Evolutionary conservation across 2,888 invertebrate species (phyloP), one percentile per base, ranked within the genome.

Genomic region (Axea sp.): DNA sequence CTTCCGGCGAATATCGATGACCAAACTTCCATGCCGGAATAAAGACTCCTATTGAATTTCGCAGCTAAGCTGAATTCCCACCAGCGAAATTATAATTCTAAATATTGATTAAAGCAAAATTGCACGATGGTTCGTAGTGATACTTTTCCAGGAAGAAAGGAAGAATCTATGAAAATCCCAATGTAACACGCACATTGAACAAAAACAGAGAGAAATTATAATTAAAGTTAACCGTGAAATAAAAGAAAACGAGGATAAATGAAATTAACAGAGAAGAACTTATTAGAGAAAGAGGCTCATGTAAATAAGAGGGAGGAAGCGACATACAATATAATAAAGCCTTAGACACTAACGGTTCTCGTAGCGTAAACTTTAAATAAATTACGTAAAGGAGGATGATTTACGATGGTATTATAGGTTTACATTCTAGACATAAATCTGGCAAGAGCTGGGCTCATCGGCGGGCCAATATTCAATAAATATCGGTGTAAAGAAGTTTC

Each of bases 401-500:
- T 69, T 69, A 72, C 41, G 55, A 30, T 12, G 67, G 64, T 68
- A 75, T 64, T 57, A 64, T 75, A 75, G 64, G 49, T 64, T 73
- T 72, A 72, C 43, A 57, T 31, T 67, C 60, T 72, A 75, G 68
- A 68, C 28, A 67, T 81, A 82, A 81, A 83, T 59, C 85, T 85
- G 86, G 86, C 86, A 80, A 86, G 83, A 84, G 80, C 81, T 85
- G 83, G 86, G 85, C 75, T 81, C 81, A 82, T 82, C 84, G 81
- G 78, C 81, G 86, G 86, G 83, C 84, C 85, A 87, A 87, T 87
- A 87, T 87, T 86, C 87, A 82, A 85, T 85, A 87, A 87, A 87
- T 87, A 87, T 87, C 87, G 86, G 86, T 83, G 82, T 79, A 69
- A 78, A 72, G 60, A 55, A 73, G 51, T 69, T 75, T 72, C 68